These are phyloP conservation scores for Xanthia icteritia DNA, from an alignment of 2,888 invertebrate species.

Conservation along the genomic window DNA sequence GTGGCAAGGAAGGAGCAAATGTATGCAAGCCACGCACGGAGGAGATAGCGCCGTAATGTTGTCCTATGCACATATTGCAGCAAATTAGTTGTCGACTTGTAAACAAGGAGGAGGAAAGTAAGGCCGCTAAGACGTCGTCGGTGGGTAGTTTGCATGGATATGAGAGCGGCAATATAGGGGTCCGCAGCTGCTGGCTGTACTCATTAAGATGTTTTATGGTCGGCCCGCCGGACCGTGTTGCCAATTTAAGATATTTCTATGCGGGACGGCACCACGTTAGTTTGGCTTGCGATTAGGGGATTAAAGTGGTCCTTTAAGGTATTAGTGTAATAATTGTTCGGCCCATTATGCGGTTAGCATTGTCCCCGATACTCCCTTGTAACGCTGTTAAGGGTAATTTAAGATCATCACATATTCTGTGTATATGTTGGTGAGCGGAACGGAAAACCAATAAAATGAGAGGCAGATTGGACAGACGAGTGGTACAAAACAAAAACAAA, in stretches of 20 bases:
- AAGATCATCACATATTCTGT: constrained; percentile 66
- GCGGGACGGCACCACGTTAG: constrained; percentile 89
- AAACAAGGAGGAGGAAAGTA: constrained; percentile 89
- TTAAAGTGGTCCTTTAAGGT: constrained; percentile 89
- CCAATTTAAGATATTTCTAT: constrained; percentile 91
- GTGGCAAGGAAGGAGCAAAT: constrained; percentile 85
- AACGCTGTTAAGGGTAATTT: constrained; percentile 70
- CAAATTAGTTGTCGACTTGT: constrained; percentile 91
- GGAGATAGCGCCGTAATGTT: constrained; percentile 89
- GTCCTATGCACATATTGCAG: constrained; percentile 91
- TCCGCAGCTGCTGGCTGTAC: constrained; percentile 89
- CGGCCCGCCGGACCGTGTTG: constrained; percentile 89
- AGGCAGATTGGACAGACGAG: constrained; percentile 50
- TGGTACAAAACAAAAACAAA: constrained; percentile 70
- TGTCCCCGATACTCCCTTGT: constrained; percentile 75
- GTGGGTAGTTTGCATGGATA: constrained; percentile 90
- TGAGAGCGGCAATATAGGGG: constrained; percentile 90
- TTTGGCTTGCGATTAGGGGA: constrained; percentile 90
- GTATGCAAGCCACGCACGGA: constrained; percentile 90
- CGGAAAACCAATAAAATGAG: constrained; percentile 50
- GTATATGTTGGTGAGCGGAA: constrained; percentile 22
- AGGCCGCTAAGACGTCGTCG: constrained; percentile 87
- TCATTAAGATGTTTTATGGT: constrained; percentile 91
- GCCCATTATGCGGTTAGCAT: constrained; percentile 86
- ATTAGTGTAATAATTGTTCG: constrained; percentile 89